These are phyloP conservation scores for Thunnus maccoyii DNA, from an alignment of 2,113 vertebrate genomes.

Conservation along the genomic window DNA sequence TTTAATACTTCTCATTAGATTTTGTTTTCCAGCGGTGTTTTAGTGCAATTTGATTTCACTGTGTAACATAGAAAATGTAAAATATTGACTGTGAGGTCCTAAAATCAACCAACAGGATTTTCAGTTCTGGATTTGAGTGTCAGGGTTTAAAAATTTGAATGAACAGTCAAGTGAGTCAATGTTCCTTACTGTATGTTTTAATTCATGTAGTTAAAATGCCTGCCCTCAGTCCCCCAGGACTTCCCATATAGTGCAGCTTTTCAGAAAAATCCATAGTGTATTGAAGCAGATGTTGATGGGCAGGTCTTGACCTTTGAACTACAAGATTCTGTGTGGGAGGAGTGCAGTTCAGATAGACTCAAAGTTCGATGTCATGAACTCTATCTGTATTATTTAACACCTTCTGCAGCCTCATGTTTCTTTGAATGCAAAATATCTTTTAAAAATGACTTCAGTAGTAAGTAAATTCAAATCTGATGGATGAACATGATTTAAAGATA, in stretches of 20 bases:
- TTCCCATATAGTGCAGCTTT: not conserved
- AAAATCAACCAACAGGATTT: not conserved
- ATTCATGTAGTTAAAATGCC: no score
- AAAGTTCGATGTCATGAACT: not conserved
- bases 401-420: not conserved
- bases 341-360: not conserved
- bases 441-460: no score
- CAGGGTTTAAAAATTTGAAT: not conserved
- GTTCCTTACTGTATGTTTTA: no score
- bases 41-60: not conserved
- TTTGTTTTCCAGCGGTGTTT: constrained; percentile 16
- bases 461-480: not conserved
- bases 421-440: not conserved
- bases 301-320: not conserved
- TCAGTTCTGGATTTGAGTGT: not conserved
- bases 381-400: not conserved
- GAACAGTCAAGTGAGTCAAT: no score
- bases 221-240: not conserved
- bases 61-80: constrained; percentile 3
- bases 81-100: not conserved
- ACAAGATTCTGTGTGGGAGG: not conserved
- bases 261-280: not conserved
- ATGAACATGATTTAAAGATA: not conserved
- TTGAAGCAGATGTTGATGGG: not conserved
- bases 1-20: constrained; percentile 27